Evolutionary conservation across 2,888 invertebrate genomes (phyloP).

Genomic region (Ceraclea dissimilis): DNA sequence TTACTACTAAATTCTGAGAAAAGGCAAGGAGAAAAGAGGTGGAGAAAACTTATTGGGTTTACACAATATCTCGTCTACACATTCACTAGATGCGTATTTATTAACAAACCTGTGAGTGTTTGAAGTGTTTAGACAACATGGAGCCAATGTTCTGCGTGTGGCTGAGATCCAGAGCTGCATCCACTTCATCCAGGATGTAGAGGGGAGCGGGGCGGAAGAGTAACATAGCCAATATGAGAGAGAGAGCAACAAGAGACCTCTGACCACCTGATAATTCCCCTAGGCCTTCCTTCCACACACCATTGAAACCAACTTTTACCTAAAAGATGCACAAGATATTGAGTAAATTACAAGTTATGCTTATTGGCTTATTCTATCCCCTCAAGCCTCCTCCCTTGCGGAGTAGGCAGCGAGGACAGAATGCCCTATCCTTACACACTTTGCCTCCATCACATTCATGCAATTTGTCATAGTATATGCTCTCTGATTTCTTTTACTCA

Average conservation of each 20-base stretch:
- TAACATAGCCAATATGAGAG: constrained; percentile 92
- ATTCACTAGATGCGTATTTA: too few species aligned
- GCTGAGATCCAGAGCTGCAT: constrained; percentile 94
- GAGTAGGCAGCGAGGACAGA: too few species aligned
- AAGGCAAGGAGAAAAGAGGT: too few species aligned
- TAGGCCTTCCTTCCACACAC: constrained; percentile 92
- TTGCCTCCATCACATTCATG: too few species aligned
- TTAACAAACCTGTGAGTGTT: constrained; percentile 64
- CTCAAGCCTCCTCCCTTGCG: too few species aligned
- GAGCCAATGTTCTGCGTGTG: constrained; percentile 98
- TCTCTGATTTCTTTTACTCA: too few species aligned
- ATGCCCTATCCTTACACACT: too few species aligned
- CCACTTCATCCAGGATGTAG: constrained; percentile 98
- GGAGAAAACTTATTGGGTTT: too few species aligned
- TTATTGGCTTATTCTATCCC: background rate
- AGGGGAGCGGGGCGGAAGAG: constrained; percentile 96
- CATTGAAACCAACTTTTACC: constrained; percentile 85
- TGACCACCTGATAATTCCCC: constrained; percentile 96
- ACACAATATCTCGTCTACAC: too few species aligned
- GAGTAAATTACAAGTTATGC: background rate
- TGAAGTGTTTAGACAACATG: constrained; percentile 88
- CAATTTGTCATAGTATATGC: too few species aligned
- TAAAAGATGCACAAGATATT: constrained; percentile 29
- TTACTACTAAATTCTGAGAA: too few species aligned
- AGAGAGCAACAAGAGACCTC: constrained; percentile 90